Percentiles rank a stretch among this genome's conserved stretches.
Evolutionary conservation across 2,113 vertebrate species (phyloP).

Genomic region (Rhagologus leucostigma): DNA sequence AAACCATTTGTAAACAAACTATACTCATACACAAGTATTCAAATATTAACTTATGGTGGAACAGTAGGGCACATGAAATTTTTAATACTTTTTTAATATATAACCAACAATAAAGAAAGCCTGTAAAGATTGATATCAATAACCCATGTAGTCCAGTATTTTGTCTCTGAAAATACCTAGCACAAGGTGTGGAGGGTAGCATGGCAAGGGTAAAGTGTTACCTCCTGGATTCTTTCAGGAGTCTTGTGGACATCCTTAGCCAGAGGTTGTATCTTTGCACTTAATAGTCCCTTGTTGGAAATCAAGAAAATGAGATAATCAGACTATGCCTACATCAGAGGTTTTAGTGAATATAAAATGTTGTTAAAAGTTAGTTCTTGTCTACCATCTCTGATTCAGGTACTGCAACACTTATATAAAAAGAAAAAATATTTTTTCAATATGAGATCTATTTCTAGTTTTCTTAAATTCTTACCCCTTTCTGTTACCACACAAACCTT

Average conservation of each 20-base stretch:
- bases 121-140: background rate
- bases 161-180: background rate
- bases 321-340: background rate
- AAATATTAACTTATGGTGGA: background rate
- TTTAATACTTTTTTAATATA: background rate
- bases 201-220: background rate
- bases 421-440: background rate
- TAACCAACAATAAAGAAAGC: background rate
- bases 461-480: background rate
- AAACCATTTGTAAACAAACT: slow-evolving; percentile 44
- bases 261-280: background rate
- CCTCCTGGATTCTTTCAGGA: background rate
- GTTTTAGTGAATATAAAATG: background rate
- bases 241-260: background rate
- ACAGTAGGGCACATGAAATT: background rate
- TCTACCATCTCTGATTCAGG: background rate
- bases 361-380: background rate
- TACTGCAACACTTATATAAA: background rate
- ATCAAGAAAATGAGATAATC: background rate
- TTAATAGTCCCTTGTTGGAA: background rate
- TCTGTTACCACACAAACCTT: background rate
- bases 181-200: background rate
- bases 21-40: background rate
- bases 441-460: background rate
- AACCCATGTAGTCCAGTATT: background rate